phyloP scores from a whole-genome alignment of 2,113 vertebrate genomes.

The Martes martes region DNA sequence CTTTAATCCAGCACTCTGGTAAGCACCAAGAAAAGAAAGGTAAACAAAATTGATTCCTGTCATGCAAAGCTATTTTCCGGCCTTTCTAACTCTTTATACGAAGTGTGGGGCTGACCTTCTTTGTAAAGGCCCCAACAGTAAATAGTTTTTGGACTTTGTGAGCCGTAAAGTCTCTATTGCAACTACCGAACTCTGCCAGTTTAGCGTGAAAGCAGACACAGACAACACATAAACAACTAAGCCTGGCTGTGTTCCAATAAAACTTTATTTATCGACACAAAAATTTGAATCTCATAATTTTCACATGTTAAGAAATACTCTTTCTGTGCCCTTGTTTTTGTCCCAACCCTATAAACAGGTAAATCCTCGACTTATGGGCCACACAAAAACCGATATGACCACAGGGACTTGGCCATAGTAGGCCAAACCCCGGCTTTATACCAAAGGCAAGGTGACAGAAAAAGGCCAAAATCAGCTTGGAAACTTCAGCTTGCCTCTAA shows the following conservation, averaged over 20 bases:
- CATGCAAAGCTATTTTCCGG: neutral
- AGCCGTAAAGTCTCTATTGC: neutral
- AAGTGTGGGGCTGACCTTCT: neutral
- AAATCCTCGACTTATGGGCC: neutral
- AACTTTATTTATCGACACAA: neutral
- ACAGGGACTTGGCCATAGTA: neutral
- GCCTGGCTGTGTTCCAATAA: neutral
- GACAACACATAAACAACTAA: neutral
- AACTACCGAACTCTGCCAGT: neutral
- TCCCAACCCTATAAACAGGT: neutral
- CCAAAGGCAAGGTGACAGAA: neutral
- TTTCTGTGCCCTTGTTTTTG: neutral
- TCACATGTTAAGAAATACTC: neutral
- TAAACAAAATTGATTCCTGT: conserved; percentile 16
- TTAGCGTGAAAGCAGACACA: neutral
- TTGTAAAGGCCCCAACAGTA: neutral
- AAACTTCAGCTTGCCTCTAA: neutral
- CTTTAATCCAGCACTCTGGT: conserved; percentile 27
- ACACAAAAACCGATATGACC: neutral
- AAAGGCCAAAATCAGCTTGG: neutral
- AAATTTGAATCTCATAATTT: conserved; percentile 20
- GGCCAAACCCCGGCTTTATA: neutral
- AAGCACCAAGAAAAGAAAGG: conserved; percentile 18
- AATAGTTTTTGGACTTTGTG: neutral
- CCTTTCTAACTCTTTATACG: neutral